Evolutionary conservation across 2,797 vertebrate genomes (phyloP).

Genomic region (Sebastes steindachneri): DNA sequence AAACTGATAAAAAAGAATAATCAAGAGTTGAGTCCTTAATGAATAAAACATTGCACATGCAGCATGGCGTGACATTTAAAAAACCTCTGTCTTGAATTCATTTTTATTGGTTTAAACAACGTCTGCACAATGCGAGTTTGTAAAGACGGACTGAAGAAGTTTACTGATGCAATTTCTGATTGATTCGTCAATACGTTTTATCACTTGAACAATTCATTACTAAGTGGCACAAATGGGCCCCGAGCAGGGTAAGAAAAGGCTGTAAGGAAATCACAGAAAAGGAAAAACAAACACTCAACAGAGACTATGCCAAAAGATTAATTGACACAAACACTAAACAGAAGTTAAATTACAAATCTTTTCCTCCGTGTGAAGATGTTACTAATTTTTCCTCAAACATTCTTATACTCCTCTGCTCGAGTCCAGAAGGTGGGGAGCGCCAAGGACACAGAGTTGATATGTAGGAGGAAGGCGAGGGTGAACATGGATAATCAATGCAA

Average conservation of each 20-base stretch:
- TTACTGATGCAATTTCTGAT: not conserved
- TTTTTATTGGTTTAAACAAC: not conserved
- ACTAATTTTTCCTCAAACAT: slow-evolving; percentile 1
- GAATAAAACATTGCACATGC: not conserved
- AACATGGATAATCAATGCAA: slow-evolving; percentile 73
- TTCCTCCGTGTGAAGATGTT: not conserved
- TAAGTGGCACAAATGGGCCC: not conserved
- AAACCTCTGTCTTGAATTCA: not conserved
- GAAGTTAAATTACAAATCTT: slow-evolving; percentile 7
- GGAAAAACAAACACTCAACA: not conserved
- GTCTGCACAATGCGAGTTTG: not conserved
- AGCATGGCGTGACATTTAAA: not conserved
- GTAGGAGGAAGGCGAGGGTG: slow-evolving; percentile 57
- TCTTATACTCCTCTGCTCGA: slow-evolving; percentile 21
- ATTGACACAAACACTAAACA: not conserved
- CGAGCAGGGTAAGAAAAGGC: not conserved
- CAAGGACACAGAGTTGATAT: slow-evolving; percentile 64
- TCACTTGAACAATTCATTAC: not conserved
- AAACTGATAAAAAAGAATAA: not conserved
- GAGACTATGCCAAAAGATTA: not conserved
- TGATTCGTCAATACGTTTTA: not conserved
- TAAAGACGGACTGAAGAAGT: not conserved
- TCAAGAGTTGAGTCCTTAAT: not conserved
- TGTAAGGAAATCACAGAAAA: not conserved
- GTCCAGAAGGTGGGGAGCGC: slow-evolving; percentile 45